Evolutionary conservation across 2,113 vertebrate genomes (phyloP).

Genomic region (Corythornis madagascariensis): DNA sequence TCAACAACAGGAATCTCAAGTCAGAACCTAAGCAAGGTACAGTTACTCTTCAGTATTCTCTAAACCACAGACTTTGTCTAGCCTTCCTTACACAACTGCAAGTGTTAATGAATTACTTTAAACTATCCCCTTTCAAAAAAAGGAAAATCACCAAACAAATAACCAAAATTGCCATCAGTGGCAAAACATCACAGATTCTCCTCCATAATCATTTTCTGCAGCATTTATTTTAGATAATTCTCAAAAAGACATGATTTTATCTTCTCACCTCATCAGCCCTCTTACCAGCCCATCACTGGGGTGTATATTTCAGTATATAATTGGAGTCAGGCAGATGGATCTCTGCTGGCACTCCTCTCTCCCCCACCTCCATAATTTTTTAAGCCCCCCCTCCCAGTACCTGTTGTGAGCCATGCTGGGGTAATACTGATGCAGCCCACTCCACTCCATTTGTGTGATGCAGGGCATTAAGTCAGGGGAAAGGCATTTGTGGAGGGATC

Average conservation of each 20-base stretch:
- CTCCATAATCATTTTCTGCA: neutral
- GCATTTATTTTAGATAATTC: neutral
- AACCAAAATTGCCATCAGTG: neutral
- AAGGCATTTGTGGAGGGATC: constrained; percentile 73
- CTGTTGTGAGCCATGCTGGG: constrained; percentile 9
- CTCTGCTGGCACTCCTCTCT: neutral
- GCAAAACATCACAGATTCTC: neutral
- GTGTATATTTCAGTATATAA: neutral
- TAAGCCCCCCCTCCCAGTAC: neutral
- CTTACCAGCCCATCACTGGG: neutral
- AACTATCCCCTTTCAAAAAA: neutral
- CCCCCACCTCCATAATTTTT: neutral
- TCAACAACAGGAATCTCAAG: neutral
- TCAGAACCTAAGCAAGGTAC: neutral
- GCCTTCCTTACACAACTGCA: neutral
- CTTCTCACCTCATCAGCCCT: neutral
- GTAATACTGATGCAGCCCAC: constrained; percentile 4
- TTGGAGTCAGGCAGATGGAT: neutral
- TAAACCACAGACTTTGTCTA: neutral
- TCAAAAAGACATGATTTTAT: neutral
- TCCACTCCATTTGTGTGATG: neutral
- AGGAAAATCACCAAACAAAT: neutral
- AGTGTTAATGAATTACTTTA: neutral
- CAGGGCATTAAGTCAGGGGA: constrained; percentile 63
- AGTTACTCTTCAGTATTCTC: neutral